Evolutionary conservation across 2,113 vertebrate species (phyloP), one percentile per base, ranked within the genome.

Genomic region (Eolophus roseicapilla): DNA sequence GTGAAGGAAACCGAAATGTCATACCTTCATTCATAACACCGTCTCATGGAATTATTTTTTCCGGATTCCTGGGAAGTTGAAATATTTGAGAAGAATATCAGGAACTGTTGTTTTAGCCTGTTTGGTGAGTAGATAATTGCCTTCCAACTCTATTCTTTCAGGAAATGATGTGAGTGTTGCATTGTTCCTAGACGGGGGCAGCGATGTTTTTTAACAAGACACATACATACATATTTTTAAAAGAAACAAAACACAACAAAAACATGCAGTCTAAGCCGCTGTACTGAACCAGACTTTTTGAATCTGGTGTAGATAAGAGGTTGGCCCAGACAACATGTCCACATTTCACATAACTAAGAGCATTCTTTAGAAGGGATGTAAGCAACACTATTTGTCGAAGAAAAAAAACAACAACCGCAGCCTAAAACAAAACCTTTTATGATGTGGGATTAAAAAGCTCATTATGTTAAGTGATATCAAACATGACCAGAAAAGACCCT

Each of bases 1-100:
- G 96, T 0, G 82, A 90, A 97, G 97, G 98, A 97, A 97, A 90
- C 95, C 77, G 82, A 79, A 97, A 98, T 97, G 97, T 95, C 97
- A 96, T 94, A 96, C 94, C 95, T 98, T 98, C 97, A 98, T 98
- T 98, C 98, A 97, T 91, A 97, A 97, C 96, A 97, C 96, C 50
- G 18, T 95, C 97, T 97, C 97, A 96, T 94, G 97, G 97, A 98
- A 98, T 96, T 98, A 98, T 98, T 98, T 98, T 98, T 98, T 98
- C 98, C 98, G 98, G 98, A 98, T 98, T 98, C 98, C 96, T 98
- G 97, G 98, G 98, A 98, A 98, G 98, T 98, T 98, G 89, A 98
- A 98, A 96, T 98, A 97, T 98, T 98, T 97, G 95, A 98, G 97
- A 98, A 98, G 98, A 98, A 98, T 98, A 98, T 98, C 98, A 98